Percentiles rank a stretch among this genome's conserved stretches.
Conservation (phyloP, 2,797 vertebrate species). For the Amphiprion clarkii region DNA sequence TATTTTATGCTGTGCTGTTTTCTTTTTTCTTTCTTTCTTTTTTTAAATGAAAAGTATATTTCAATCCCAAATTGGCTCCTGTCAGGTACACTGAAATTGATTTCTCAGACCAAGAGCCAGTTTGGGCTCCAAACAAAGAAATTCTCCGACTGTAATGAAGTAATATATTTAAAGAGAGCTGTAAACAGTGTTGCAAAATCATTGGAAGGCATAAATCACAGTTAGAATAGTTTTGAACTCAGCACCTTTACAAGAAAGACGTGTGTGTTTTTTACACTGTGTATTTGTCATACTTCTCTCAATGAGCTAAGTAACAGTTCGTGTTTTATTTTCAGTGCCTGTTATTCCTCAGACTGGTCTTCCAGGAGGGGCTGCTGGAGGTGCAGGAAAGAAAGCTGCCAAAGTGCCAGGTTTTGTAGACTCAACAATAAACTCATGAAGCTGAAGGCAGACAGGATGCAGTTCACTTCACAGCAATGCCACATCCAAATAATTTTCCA, state of each 20-base stretch:
- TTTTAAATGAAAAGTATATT: constrained; percentile 7
- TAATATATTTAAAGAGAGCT: background rate
- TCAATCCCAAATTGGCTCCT: constrained; percentile 1
- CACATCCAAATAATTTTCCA: constrained; percentile 25
- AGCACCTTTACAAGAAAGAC: constrained; percentile 5
- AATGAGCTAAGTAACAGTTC: constrained; percentile 32
- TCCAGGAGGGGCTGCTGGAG: constrained; percentile 85
- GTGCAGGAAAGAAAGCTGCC: constrained; percentile 84
- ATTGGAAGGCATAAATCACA: constrained; percentile 24
- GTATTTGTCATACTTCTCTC: constrained; percentile 22
- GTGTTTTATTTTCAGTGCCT: constrained; percentile 80
- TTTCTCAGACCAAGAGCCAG: constrained; percentile 6
- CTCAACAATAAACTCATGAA: constrained; percentile 51
- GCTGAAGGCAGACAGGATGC: constrained; percentile 55
- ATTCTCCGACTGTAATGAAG: constrained; percentile 13
- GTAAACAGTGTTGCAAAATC: background rate
- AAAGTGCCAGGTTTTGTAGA: constrained; percentile 90
- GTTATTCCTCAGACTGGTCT: constrained; percentile 90
- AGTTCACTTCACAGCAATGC: constrained; percentile 24
- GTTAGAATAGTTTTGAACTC: constrained; percentile 24
- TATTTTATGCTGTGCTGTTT: background rate
- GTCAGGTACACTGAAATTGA: constrained; percentile 3
- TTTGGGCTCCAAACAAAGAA: constrained; percentile 6
- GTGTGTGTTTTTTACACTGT: constrained; percentile 13
- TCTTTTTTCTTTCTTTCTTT: background rate